phyloP scores from a whole-genome alignment of 2,888 invertebrate species.

The Tromatobia lineatoria region DNA sequence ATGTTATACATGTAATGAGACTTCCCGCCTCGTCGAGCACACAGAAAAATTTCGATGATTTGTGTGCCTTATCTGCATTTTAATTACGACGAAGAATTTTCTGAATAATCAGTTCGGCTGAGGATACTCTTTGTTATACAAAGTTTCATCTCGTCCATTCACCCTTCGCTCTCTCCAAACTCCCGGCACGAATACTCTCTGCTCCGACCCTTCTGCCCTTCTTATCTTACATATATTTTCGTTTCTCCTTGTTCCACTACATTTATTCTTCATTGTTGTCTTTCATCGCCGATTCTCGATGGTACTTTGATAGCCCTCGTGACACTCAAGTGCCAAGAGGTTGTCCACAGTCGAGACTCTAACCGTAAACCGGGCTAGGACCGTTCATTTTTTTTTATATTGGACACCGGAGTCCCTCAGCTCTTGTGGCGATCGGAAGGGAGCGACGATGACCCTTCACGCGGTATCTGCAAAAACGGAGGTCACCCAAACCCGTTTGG shows the following conservation, averaged over 20 bases:
- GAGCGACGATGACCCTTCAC: slow-evolving; percentile 40
- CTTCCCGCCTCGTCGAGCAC: slow-evolving; percentile 64
- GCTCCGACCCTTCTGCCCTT: slow-evolving; percentile 47
- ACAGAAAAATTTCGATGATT: slow-evolving; percentile 83
- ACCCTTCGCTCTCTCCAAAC: slow-evolving; percentile 42
- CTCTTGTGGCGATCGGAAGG: slow-evolving; percentile 40
- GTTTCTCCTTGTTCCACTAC: slow-evolving; percentile 8
- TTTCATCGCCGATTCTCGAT: slow-evolving; percentile 54
- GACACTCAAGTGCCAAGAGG: slow-evolving; percentile 25
- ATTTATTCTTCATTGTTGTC: slow-evolving; percentile 49
- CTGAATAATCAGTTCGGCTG: slow-evolving; percentile 79
- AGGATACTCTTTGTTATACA: slow-evolving; percentile 67
- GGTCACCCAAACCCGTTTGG: slow-evolving; percentile 19
- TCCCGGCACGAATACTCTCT: slow-evolving; percentile 46
- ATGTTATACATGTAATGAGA: slow-evolving; percentile 18
- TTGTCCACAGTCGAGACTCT: slow-evolving; percentile 26
- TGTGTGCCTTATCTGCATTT: slow-evolving; percentile 85
- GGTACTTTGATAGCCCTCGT: slow-evolving; percentile 39
- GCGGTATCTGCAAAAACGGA: slow-evolving; percentile 28
- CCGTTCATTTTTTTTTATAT: slow-evolving; percentile 38
- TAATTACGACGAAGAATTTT: slow-evolving; percentile 84
- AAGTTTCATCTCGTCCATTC: slow-evolving; percentile 65
- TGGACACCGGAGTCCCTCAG: slow-evolving; percentile 29
- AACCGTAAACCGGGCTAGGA: slow-evolving; percentile 26
- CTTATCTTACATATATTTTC: slow-evolving; percentile 49